Evolutionary conservation across 2,888 invertebrate species (phyloP), one percentile per base, ranked within the genome.

Genomic region (Pimpla rufipes): DNA sequence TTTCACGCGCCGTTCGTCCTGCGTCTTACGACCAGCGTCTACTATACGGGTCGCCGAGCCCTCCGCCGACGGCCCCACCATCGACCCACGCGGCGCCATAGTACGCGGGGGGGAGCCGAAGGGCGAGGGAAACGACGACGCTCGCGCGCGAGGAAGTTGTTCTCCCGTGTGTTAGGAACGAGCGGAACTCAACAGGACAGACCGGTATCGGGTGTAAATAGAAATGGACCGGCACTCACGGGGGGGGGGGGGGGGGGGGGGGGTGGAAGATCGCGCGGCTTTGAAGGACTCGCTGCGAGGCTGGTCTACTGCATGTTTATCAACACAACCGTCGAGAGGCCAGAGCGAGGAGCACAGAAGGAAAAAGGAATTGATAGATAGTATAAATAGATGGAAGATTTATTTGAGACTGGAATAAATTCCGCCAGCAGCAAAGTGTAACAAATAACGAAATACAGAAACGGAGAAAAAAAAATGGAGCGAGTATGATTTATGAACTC

Each of bases 181-280:
- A 66, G 62, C 52, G 35, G 16, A 47, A 16, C 23, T 57, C 52
- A 42, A 62, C 66, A 68, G 50, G 35, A 62, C 40, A 29, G 52
- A 79, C 79, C 79, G 73, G 73, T 79, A 79, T 67, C 59, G 66
- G 66, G 73, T 73, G 79, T 67, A 79, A 35, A 23, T 67, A 35
- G 23, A 50, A 47, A 79, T 37, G 66, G 57, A 57, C 64, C n/a
- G 55, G 23, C n/a, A 11, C 16, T 18, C n/a, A 7, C 66, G 6
- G n/a, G 18, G 42, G 45, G 29, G 5, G 29, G 29, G 29, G 29
- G 29, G 29, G 2, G n/a, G n/a, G n/a, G n/a, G n/a, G n/a, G n/a
- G n/a, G n/a, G n/a, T n/a, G 40, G 42, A 42, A 37, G 42, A 42
- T 42, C 11, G 42, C 64, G 6, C 3, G 2, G 29, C 29, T 29